These are phyloP conservation scores for Drosophila kuntzei DNA, from an alignment of 2,888 invertebrate genomes.

Conservation along the genomic window DNA sequence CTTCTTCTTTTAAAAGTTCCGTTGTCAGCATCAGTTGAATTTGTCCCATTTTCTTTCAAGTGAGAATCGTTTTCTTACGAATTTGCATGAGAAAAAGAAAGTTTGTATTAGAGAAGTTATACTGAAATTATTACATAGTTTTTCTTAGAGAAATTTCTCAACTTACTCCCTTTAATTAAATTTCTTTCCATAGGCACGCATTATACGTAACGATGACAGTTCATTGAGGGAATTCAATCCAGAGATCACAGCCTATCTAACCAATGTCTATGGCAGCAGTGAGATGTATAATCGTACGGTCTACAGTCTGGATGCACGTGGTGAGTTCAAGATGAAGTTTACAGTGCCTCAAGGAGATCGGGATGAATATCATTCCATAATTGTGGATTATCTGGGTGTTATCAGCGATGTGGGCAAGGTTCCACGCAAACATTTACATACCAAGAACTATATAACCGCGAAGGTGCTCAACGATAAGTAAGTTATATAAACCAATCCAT, in stretches of 20 bases:
- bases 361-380: conserved; percentile 84
- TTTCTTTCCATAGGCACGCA: conserved; percentile 87
- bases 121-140: no score
- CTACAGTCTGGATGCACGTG: conserved; percentile 79
- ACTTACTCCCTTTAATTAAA: background rate
- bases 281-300: conserved; percentile 83
- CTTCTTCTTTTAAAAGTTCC: no score
- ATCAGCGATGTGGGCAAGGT: conserved; percentile 85
- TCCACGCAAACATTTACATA: conserved; percentile 80
- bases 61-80: no score
- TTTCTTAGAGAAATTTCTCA: background rate
- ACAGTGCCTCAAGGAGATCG: conserved; percentile 82
- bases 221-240: conserved; percentile 88
- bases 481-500: conserved; percentile 38
- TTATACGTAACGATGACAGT: conserved; percentile 90
- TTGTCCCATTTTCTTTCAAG: no score
- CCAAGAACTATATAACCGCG: conserved; percentile 84
- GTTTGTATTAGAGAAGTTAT: no score
- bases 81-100: no score
- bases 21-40: no score
- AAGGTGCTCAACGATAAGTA: conserved; percentile 87
- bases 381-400: conserved; percentile 90
- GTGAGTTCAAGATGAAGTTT: conserved; percentile 84
- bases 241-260: conserved; percentile 86
- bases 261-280: conserved; percentile 84